These are phyloP conservation scores for Trematomus loennbergii DNA, from an alignment of 2,113 vertebrate species.

Conservation along the genomic window DNA sequence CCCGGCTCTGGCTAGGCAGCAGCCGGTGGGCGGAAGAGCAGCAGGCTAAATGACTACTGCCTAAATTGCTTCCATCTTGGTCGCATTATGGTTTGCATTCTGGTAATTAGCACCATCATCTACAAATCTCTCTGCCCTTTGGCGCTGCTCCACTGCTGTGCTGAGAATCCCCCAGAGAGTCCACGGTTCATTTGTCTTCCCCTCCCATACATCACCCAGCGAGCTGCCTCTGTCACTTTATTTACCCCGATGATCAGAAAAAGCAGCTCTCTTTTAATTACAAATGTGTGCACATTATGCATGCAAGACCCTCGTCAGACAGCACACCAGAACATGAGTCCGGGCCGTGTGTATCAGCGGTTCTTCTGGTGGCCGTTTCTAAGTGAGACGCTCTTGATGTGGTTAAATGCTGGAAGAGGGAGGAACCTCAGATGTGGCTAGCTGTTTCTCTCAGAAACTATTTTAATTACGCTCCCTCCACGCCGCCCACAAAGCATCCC, in stretches of 20 bases:
- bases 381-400: constrained; percentile 88
- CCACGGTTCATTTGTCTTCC: constrained; percentile 78
- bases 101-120: constrained; percentile 93
- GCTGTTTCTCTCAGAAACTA: constrained; percentile 89
- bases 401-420: constrained; percentile 86
- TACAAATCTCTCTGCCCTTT: constrained; percentile 90
- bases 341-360: constrained; percentile 76
- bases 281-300: constrained; percentile 66
- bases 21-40: constrained; percentile 88
- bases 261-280: constrained; percentile 67
- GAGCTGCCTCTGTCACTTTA: constrained; percentile 72
- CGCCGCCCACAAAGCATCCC: constrained; percentile 85
- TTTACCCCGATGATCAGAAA: constrained; percentile 66
- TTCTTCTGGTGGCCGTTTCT: constrained; percentile 86
- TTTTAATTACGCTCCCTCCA: constrained; percentile 88
- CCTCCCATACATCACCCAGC: constrained; percentile 79
- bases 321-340: constrained; percentile 80
- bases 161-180: constrained; percentile 79
- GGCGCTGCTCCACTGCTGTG: constrained; percentile 84
- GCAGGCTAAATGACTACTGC: constrained; percentile 89
- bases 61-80: constrained; percentile 93
- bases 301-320: constrained; percentile 72
- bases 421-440: constrained; percentile 89
- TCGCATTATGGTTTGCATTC: constrained; percentile 89
- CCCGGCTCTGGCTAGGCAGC: constrained; percentile 72